Evolutionary conservation across 2,113 vertebrate genomes (phyloP).

Genomic region (Bostrychus sinensis): DNA sequence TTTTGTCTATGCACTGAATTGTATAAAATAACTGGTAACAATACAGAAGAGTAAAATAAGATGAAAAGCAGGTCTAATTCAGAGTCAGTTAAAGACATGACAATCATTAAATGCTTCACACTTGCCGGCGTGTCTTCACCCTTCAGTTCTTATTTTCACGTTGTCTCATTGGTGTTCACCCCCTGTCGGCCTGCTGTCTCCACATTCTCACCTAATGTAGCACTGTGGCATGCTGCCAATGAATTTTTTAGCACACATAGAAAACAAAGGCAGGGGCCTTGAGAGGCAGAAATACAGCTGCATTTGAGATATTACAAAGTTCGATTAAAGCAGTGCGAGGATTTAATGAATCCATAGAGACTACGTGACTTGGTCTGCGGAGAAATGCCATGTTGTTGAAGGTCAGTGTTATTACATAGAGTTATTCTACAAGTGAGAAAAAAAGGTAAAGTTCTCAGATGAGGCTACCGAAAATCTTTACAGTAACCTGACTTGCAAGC

Average conservation of each 20-base stretch:
- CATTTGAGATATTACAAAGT: background rate
- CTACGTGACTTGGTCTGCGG: too few relatives aligned
- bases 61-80: constrained; percentile 10
- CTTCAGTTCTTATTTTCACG: constrained; percentile 37
- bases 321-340: too few relatives aligned
- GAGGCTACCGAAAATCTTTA: too few relatives aligned
- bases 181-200: constrained; percentile 31
- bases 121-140: constrained; percentile 19
- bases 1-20: background rate
- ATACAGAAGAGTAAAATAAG: background rate
- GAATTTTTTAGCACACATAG: constrained; percentile 27
- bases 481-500: too few relatives aligned
- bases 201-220: constrained; percentile 45
- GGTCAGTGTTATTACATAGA: too few relatives aligned
- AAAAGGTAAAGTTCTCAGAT: too few relatives aligned
- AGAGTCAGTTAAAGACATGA: constrained; percentile 10
- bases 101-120: constrained; percentile 31
- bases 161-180: constrained; percentile 49
- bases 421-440: too few relatives aligned
- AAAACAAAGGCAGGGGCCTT: constrained; percentile 3
- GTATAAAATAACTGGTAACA: background rate
- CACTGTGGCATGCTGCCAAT: constrained; percentile 17
- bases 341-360: background rate
- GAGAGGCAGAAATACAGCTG: background rate
- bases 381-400: too few relatives aligned